Percentiles rank a stretch among this genome's conserved stretches.
These are phyloP conservation scores for Doris montereyensis DNA, from an alignment of 2,888 invertebrate genomes.

Conservation along the genomic window DNA sequence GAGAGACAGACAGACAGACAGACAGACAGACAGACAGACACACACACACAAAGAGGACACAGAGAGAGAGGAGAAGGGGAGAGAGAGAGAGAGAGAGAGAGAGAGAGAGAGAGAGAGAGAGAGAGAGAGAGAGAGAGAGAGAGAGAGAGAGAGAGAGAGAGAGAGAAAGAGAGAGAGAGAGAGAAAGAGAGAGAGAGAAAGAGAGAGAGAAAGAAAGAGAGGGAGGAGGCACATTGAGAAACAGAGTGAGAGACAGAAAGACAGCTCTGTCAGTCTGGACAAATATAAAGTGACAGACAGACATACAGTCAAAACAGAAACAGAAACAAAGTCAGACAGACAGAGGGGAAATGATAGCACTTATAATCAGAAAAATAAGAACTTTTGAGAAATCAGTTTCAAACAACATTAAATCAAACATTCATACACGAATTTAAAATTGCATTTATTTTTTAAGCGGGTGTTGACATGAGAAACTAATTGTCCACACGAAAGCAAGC, in stretches of 20 bases:
- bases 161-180: constrained; percentile 22
- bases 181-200: constrained; percentile 32
- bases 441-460: too few species aligned
- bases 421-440: too few species aligned
- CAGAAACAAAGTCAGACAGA: constrained; percentile 5
- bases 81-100: not conserved
- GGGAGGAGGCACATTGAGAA: not conserved
- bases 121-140: constrained; percentile 5
- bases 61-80: not conserved
- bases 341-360: not conserved
- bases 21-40: too few species aligned
- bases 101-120: not conserved
- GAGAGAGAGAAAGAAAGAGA: constrained; percentile 25
- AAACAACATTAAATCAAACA: too few species aligned
- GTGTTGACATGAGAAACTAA: too few species aligned
- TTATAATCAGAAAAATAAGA: too few species aligned
- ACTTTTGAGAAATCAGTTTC: too few species aligned
- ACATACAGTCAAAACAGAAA: not conserved
- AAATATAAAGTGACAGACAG: not conserved
- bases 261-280: not conserved
- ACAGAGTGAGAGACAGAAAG: not conserved
- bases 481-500: too few species aligned
- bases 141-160: constrained; percentile 16
- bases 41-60: too few species aligned
- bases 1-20: too few species aligned